Evolutionary conservation across 2,888 invertebrate species (phyloP).

Genomic region (Hypercompe scribonia): DNA sequence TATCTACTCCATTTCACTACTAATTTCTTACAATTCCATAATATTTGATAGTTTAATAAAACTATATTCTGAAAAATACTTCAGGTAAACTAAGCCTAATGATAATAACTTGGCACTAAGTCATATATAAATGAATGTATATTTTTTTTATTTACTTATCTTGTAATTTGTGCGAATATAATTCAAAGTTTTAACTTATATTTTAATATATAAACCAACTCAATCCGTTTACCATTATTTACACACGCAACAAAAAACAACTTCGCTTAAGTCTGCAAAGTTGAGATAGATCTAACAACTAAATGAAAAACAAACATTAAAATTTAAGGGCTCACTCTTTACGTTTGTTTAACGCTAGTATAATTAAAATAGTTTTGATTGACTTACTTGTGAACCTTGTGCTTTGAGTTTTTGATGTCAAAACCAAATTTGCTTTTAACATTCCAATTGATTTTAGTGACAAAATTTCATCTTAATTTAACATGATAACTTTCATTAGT

Average conservation of each 20-base stretch:
- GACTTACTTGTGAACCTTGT: constrained; percentile 23
- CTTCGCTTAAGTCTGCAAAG: constrained; percentile 51
- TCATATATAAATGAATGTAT: not conserved
- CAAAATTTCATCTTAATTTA: not conserved
- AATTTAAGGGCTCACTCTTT: constrained; percentile 27
- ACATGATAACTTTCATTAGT: too few relatives aligned
- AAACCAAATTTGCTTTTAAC: constrained; percentile 8
- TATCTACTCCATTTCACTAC: too few relatives aligned
- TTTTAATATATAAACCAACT: constrained; percentile 40
- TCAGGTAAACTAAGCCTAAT: too few relatives aligned
- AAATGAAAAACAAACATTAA: constrained; percentile 47
- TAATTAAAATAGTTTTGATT: constrained; percentile 42
- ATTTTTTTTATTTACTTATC: not conserved
- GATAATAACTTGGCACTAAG: not conserved
- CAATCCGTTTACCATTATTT: constrained; percentile 54
- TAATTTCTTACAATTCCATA: too few relatives aligned
- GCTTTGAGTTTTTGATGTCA: constrained; percentile 14
- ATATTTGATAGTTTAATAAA: too few relatives aligned
- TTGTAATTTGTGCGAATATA: not conserved
- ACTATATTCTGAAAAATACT: too few relatives aligned
- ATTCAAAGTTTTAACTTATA: constrained; percentile 4
- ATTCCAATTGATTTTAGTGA: not conserved
- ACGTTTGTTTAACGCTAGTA: constrained; percentile 35
- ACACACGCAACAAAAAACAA: constrained; percentile 41
- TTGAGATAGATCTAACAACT: constrained; percentile 43